These are phyloP conservation scores for Sarcophaga variegata DNA, from an alignment of 2,888 invertebrate genomes.

Conservation along the genomic window DNA sequence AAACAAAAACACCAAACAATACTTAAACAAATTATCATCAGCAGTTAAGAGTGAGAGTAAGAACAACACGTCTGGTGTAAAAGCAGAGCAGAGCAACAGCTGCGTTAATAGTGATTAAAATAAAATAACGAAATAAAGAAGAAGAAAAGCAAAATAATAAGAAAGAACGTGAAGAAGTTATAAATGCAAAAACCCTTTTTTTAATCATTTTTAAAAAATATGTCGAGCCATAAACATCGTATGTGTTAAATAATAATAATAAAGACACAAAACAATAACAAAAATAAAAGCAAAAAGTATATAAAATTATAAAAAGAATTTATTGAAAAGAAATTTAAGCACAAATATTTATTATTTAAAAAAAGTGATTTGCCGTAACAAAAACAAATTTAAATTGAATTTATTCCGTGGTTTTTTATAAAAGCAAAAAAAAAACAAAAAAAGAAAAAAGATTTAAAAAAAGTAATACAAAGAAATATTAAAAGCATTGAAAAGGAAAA, in stretches of 20 bases:
- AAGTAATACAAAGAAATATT: not conserved
- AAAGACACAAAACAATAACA: not conserved
- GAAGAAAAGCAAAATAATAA: not conserved
- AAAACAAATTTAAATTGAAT: constrained; percentile 13
- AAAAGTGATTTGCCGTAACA: constrained; percentile 2
- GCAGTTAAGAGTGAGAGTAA: constrained; percentile 26
- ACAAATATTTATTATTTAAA: constrained; percentile 33
- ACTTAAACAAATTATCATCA: constrained; percentile 35
- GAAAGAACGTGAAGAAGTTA: constrained; percentile 50
- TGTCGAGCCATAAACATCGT: constrained; percentile 55
- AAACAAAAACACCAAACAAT: constrained; percentile 15
- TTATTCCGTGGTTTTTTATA: constrained; percentile 16
- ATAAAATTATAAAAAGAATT: not conserved
- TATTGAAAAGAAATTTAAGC: constrained; percentile 9
- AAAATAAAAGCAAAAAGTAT: not conserved
- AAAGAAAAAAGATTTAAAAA: constrained; percentile 10
- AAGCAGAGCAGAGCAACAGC: constrained; percentile 27
- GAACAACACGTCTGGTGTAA: not conserved
- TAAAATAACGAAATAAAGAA: too few species aligned
- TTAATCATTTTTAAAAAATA: constrained; percentile 62
- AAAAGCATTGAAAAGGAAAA: not conserved
- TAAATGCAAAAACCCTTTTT: constrained; percentile 57
- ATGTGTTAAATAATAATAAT: constrained; percentile 30
- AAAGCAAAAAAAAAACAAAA: not conserved
- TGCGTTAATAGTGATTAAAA: not conserved